These are phyloP conservation scores for Pocota personata DNA, from an alignment of 2,888 invertebrate genomes.

Conservation along the genomic window DNA sequence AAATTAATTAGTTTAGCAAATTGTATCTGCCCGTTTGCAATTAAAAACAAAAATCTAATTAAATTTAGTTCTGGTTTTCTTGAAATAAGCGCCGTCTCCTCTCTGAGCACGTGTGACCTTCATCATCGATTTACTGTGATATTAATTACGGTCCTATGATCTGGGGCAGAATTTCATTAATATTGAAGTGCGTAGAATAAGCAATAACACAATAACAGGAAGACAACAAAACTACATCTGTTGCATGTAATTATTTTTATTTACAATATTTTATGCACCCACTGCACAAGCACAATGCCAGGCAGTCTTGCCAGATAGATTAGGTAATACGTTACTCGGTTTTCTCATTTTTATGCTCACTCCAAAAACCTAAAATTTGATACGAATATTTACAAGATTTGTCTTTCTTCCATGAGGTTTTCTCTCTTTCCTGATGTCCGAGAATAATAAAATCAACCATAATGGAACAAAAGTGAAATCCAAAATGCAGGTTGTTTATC, in stretches of 20 bases:
- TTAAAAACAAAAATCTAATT: conserved; percentile 41
- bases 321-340: too few relatives aligned
- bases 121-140: conserved; percentile 33
- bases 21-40: not conserved
- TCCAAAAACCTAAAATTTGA: too few relatives aligned
- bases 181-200: not conserved
- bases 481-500: too few relatives aligned
- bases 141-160: conserved; percentile 3
- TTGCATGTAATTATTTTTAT: not conserved
- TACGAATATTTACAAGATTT: too few relatives aligned
- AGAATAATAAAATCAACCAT: too few relatives aligned
- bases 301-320: too few relatives aligned
- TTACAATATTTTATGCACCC: too few relatives aligned
- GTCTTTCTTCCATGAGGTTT: too few relatives aligned
- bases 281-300: too few relatives aligned
- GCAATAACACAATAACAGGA: not conserved
- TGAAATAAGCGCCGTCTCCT: not conserved
- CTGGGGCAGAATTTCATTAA: not conserved
- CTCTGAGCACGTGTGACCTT: conserved; percentile 54
- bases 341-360: too few relatives aligned
- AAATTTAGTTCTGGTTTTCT: not conserved
- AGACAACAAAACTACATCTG: not conserved
- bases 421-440: too few relatives aligned
- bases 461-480: too few relatives aligned
- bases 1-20: conserved; percentile 24